Percentiles rank a stretch among this genome's conserved stretches.
phyloP scores from a whole-genome alignment of 2,888 invertebrate genomes.

The Pterostichus niger region DNA sequence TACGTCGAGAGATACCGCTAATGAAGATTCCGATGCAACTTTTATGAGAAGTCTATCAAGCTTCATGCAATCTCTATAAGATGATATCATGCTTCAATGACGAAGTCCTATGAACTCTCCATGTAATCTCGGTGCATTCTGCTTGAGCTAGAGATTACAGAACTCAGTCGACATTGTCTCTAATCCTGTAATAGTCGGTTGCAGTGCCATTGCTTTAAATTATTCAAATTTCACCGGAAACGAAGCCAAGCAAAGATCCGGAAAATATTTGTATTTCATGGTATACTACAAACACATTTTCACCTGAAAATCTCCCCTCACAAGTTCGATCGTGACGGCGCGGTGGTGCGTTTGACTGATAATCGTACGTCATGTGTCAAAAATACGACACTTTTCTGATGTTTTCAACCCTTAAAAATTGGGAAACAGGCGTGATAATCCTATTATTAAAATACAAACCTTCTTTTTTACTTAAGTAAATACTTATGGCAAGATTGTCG shows the following conservation, averaged over 20 bases:
- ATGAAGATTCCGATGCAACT: constrained; percentile 41
- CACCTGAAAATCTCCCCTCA: constrained; percentile 10
- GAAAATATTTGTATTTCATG: constrained; percentile 34
- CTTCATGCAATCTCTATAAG: constrained; percentile 36
- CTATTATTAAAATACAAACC: constrained; percentile 9
- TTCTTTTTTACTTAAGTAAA: constrained; percentile 25
- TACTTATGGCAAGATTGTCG: not conserved
- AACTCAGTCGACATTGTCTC: constrained; percentile 46
- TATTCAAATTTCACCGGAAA: constrained; percentile 4
- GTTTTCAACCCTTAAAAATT: constrained; percentile 36
- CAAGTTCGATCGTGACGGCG: not conserved
- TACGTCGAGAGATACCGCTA: constrained; percentile 26
- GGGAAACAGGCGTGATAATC: constrained; percentile 39
- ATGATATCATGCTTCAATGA: constrained; percentile 22
- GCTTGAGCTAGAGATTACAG: constrained; percentile 40
- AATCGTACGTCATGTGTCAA: constrained; percentile 43
- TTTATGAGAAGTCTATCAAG: constrained; percentile 43
- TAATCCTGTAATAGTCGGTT: constrained; percentile 27
- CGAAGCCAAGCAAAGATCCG: not conserved
- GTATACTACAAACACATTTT: constrained; percentile 10
- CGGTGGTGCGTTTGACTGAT: constrained; percentile 7
- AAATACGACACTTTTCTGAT: constrained; percentile 38
- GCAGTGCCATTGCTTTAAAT: not conserved
- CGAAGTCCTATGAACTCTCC: not conserved
- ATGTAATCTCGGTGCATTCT: constrained; percentile 43